Percentiles rank a stretch among this genome's conserved stretches.
Conservation (phyloP, 1,140 invertebrate genomes). For the Drosophila fuyamai region DNA sequence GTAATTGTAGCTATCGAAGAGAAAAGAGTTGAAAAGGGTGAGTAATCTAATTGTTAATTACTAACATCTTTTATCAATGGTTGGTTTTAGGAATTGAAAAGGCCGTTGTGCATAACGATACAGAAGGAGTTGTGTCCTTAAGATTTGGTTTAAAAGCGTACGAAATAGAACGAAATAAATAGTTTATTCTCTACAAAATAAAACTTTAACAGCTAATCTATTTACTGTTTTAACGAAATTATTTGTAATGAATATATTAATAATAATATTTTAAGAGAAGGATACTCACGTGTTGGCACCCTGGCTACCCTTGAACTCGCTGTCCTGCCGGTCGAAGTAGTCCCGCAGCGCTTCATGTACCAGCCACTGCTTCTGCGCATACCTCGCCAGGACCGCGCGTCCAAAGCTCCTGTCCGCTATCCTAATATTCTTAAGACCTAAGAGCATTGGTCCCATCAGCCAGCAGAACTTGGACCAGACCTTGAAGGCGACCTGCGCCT, state of each 20-base stretch:
- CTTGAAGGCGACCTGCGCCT: conserved; percentile 82
- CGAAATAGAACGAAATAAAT: no score
- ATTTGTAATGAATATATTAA: neutral
- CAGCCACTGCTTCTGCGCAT: conserved; percentile 77
- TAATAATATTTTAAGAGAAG: no score
- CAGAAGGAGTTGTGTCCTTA: no score
- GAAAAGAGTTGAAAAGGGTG: no score
- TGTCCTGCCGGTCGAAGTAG: conserved; percentile 82
- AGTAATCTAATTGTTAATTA: no score
- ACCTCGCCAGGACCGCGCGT: conserved; percentile 73
- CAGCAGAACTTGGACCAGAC: conserved; percentile 84
- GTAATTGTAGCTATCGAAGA: conserved; percentile 88
- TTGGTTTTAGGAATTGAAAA: no score
- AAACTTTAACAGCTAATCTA: no score
- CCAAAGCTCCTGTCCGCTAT: conserved; percentile 80
- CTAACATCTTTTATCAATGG: no score
- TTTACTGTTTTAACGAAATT: no score
- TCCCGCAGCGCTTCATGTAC: conserved; percentile 83
- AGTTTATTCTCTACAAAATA: no score
- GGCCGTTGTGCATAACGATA: no score
- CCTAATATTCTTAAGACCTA: conserved; percentile 79
- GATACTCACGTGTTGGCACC: conserved; percentile 61
- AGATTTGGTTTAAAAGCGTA: no score
- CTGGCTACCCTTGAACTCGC: conserved; percentile 67
- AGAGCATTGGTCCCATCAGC: conserved; percentile 84